A percentile compares a stretch with the other conserved stretches of the same genome.
These are phyloP conservation scores for Phenganax subtilis DNA, from an alignment of 92 coral and sea anemone genomes.

Conservation along the genomic window DNA sequence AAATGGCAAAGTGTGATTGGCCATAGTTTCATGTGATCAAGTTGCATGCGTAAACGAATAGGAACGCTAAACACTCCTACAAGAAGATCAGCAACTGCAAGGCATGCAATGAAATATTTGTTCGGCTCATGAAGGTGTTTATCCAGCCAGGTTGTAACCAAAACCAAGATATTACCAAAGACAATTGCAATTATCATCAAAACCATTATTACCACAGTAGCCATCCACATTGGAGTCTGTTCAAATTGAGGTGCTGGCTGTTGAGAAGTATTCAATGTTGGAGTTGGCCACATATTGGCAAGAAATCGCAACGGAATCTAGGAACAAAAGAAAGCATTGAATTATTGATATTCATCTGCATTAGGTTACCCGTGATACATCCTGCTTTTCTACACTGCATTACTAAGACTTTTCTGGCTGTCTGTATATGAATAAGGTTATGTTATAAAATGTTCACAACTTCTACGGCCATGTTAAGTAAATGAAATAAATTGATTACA, in stretches of 20 bases:
- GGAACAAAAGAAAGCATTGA: too few species aligned
- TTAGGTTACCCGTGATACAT: too few species aligned
- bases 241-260: background rate
- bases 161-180: conserved; percentile 13
- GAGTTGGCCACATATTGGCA: too few species aligned
- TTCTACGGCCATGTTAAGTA: too few species aligned
- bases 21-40: background rate
- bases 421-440: too few species aligned
- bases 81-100: conserved; percentile 31
- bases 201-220: background rate
- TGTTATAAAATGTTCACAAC: too few species aligned
- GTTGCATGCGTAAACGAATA: background rate
- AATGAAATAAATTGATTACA: too few species aligned
- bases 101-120: conserved; percentile 33
- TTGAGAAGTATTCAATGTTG: too few species aligned
- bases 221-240: background rate
- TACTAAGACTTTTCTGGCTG: too few species aligned
- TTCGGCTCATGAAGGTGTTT: conserved; percentile 17
- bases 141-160: conserved; percentile 11
- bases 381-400: too few species aligned
- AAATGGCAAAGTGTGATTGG: conserved; percentile 27
- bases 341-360: too few species aligned
- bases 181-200: background rate
- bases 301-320: too few species aligned
- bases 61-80: conserved; percentile 25